These are phyloP conservation scores for Petromus typicus DNA, from an alignment of 2,113 vertebrate genomes.

Conservation along the genomic window DNA sequence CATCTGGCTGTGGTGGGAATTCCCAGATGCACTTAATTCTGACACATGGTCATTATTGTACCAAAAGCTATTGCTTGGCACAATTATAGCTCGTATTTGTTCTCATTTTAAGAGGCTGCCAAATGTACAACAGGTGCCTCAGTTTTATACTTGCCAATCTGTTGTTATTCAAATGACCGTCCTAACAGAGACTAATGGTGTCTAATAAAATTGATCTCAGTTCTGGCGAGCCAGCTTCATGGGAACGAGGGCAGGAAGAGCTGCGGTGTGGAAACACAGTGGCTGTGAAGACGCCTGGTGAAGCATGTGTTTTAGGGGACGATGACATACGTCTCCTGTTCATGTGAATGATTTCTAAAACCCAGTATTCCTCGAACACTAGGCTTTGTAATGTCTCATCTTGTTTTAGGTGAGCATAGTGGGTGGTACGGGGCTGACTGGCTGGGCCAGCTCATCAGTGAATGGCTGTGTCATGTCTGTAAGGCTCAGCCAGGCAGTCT, in stretches of 20 bases:
- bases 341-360: slow-evolving; percentile 34
- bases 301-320: slow-evolving; percentile 11
- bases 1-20: slow-evolving; percentile 80
- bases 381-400: slow-evolving; percentile 41
- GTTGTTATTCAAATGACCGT: slow-evolving; percentile 80
- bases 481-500: slow-evolving; percentile 41
- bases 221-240: slow-evolving; percentile 62
- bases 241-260: not conserved
- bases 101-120: slow-evolving; percentile 78
- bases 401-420: slow-evolving; percentile 51
- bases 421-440: slow-evolving; percentile 38
- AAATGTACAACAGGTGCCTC: slow-evolving; percentile 81
- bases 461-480: slow-evolving; percentile 43
- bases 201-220: slow-evolving; percentile 79
- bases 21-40: slow-evolving; percentile 82
- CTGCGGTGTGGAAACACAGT: not conserved
- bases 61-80: slow-evolving; percentile 79
- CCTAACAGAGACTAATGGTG: slow-evolving; percentile 78
- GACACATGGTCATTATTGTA: slow-evolving; percentile 83
- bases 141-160: slow-evolving; percentile 77
- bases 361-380: not conserved
- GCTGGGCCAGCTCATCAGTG: slow-evolving; percentile 51
- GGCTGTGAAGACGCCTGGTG: not conserved
- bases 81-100: slow-evolving; percentile 77
- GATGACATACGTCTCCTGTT: slow-evolving; percentile 54